A percentile compares a stretch with the other conserved stretches of the same genome.
Evolutionary conservation across 2,888 invertebrate species (phyloP).

Genomic region (Zonitis immaculata): DNA sequence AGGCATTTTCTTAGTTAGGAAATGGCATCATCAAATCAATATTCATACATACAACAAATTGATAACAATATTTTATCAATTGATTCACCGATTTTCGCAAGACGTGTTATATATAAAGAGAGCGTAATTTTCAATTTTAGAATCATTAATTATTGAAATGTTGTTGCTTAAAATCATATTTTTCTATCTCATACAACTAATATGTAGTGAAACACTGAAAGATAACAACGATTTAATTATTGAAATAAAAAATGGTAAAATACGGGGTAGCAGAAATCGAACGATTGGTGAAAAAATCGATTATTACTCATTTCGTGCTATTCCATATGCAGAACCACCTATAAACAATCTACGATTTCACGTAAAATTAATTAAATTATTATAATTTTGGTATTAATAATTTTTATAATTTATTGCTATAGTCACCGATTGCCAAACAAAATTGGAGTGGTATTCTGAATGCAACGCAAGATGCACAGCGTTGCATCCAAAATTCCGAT

Average conservation of each 20-base stretch:
- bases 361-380: too few relatives aligned
- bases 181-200: not conserved
- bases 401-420: not conserved
- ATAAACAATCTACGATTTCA: conserved; percentile 7
- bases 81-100: too few relatives aligned
- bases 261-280: not conserved
- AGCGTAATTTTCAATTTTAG: too few relatives aligned
- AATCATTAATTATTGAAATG: not conserved
- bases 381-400: not conserved
- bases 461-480: conserved; percentile 23
- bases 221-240: not conserved
- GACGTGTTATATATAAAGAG: too few relatives aligned
- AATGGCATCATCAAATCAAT: too few relatives aligned
- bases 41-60: too few relatives aligned
- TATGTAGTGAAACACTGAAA: not conserved
- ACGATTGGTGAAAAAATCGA: conserved; percentile 1
- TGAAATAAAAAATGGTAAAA: conserved; percentile 2
- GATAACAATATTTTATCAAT: too few relatives aligned
- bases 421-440: conserved; percentile 22
- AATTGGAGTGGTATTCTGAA: conserved; percentile 26
- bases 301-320: conserved; percentile 10
- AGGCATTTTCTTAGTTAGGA: too few relatives aligned
- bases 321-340: conserved; percentile 12
- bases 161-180: not conserved
- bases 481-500: conserved; percentile 24